Evolutionary conservation across 2,797 vertebrate genomes (phyloP).

Genomic region (Botia kubotai): DNA sequence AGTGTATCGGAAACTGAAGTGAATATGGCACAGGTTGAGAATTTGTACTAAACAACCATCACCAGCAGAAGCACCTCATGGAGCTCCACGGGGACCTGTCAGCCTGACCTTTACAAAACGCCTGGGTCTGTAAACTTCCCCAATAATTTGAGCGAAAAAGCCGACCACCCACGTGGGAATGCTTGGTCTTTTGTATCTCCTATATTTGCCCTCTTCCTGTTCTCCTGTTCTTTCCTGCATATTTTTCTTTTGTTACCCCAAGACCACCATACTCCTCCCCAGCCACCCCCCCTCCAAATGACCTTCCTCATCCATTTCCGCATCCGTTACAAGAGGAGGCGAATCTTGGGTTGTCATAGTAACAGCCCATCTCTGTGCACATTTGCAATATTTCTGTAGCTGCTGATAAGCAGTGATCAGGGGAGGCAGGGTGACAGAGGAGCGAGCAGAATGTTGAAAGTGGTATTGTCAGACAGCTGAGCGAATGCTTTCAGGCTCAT

Average conservation of each 20-base stretch:
- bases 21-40: slow-evolving; percentile 21
- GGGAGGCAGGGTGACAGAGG: slow-evolving; percentile 24
- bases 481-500: slow-evolving; percentile 24
- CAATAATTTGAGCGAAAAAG: not conserved
- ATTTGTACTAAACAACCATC: slow-evolving; percentile 31
- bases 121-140: slow-evolving; percentile 44
- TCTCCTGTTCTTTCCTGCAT: not conserved
- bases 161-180: not conserved
- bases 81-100: slow-evolving; percentile 35
- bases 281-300: not conserved
- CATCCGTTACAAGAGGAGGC: slow-evolving; percentile 21
- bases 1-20: slow-evolving; percentile 35
- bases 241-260: slow-evolving; percentile 24
- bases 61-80: slow-evolving; percentile 28
- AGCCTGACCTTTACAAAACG: slow-evolving; percentile 57
- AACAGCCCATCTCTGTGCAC: slow-evolving; percentile 53
- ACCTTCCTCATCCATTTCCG: slow-evolving; percentile 32
- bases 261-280: not conserved
- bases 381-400: slow-evolving; percentile 52
- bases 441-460: slow-evolving; percentile 38
- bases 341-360: slow-evolving; percentile 60
- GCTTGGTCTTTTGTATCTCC: not conserved
- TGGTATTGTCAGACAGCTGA: slow-evolving; percentile 45
- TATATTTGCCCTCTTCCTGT: not conserved
- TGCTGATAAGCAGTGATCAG: slow-evolving; percentile 54